phyloP scores from a whole-genome alignment of 2,113 vertebrate genomes.

The Polyodon spathula region DNA sequence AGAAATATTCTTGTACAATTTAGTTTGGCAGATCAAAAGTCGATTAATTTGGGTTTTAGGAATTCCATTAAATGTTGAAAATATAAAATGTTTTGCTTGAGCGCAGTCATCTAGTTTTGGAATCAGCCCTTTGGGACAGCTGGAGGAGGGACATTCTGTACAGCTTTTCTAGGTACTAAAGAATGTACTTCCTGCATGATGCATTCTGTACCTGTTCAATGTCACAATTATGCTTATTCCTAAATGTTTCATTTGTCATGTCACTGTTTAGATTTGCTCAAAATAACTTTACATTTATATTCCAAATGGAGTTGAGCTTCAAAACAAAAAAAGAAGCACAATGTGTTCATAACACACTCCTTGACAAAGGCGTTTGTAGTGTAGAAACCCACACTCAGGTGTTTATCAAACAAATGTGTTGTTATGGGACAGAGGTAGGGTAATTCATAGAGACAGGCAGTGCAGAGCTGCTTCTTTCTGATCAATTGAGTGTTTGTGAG shows the following conservation, averaged over 20 bases:
- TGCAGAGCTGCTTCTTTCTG: too few relatives aligned
- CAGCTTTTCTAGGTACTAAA: too few relatives aligned
- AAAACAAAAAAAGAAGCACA: too few relatives aligned
- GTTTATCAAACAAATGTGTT: too few relatives aligned
- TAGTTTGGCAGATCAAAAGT: too few relatives aligned
- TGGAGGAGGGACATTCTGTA: neutral
- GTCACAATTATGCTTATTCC: neutral
- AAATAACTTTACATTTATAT: neutral
- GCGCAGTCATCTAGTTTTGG: neutral
- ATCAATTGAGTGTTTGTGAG: too few relatives aligned
- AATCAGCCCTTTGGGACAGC: neutral
- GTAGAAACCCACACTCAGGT: too few relatives aligned
- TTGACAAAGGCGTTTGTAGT: too few relatives aligned
- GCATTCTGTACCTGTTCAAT: neutral
- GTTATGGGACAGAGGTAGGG: too few relatives aligned
- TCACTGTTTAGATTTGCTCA: neutral
- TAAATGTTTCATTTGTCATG: neutral
- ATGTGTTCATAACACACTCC: too few relatives aligned
- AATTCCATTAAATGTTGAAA: neutral
- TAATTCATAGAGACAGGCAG: too few relatives aligned
- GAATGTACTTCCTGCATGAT: neutral
- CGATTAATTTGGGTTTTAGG: conserved; percentile 1
- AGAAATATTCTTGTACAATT: neutral
- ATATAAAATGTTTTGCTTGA: neutral
- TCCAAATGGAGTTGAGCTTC: too few relatives aligned